Percentiles rank a stretch among this genome's conserved stretches.
Evolutionary conservation across 2,797 vertebrate genomes (phyloP).

Genomic region (Peromyscus eremicus): DNA sequence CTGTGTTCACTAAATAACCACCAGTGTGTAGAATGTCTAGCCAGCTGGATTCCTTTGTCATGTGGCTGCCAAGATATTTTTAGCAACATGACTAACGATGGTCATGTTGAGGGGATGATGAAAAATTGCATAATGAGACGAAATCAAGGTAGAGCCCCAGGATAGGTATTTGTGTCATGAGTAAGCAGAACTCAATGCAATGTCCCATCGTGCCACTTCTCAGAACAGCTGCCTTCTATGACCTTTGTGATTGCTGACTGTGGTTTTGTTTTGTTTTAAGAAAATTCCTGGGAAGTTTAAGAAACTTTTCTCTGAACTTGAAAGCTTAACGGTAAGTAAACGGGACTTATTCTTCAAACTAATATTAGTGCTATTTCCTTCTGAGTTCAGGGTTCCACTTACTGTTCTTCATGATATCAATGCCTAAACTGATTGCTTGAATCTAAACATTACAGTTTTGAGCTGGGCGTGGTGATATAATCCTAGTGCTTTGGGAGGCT

Average conservation of each 20-base stretch:
- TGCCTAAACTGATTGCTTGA: background rate
- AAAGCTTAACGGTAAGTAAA: constrained; percentile 96
- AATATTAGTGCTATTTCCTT: background rate
- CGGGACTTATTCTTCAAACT: constrained; percentile 28
- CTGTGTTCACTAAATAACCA: constrained; percentile 63
- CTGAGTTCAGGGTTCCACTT: background rate
- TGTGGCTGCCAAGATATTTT: constrained; percentile 6
- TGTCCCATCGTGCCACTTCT: constrained; percentile 6
- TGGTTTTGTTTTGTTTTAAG: constrained; percentile 86
- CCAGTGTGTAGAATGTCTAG: background rate
- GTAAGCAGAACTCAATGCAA: background rate
- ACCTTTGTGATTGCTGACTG: constrained; percentile 33
- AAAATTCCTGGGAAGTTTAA: constrained; percentile 99
- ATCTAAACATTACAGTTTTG: background rate
- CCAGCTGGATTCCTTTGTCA: background rate
- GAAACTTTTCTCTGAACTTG: constrained; percentile 98
- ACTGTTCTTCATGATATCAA: background rate
- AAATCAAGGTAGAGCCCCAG: background rate
- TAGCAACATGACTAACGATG: constrained; percentile 47
- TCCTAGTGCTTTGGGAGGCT: background rate
- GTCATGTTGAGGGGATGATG: constrained; percentile 53
- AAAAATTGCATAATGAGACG: background rate
- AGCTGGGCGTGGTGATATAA: background rate
- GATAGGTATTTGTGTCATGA: background rate
- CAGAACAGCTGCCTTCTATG: constrained; percentile 22